Evolutionary conservation across 2,888 invertebrate species (phyloP), one percentile per base, ranked within the genome.

Genomic region (Oscheius sp.): DNA sequence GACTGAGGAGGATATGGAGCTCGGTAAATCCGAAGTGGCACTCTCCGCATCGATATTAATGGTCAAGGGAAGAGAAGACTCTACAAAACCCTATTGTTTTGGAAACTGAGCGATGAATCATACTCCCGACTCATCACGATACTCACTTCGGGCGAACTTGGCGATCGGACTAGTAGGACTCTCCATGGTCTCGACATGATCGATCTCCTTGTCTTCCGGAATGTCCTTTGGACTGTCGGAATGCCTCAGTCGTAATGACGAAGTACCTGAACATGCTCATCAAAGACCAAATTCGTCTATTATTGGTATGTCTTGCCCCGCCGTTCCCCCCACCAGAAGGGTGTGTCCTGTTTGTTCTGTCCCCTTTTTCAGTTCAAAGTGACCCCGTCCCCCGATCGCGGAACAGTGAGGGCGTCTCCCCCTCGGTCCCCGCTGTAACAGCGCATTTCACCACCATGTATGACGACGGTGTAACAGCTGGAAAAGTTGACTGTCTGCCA

Each of bases 1-100:
- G 63, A 76, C 79, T 2, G 83, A 82, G 10, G 80, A 79, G 57
- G 81, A 81, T 29, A 84, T 77, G 10, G 84, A 84, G 9, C 79
- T 79, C 1, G 84, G 81, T 1, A 82, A 75, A 62, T 82, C 82
- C 1, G 82, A 80, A n/a, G 82, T 82, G 1, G 82, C 77, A 77
- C 32, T 76, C 62, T 29, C 55, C 35, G 73, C 33, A 21, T 80
- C 82, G 33, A 77, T 75, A 58, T 79, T 78, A 13, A 81, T 76
- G 1, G 81, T 77, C 33, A 81, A 66, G 1, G 81, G 81, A 9
- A 76, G 37, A 13, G 74, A 62, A 48, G 73, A 70, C 55, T 70
- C 35, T 65, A 33, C 11, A 53, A 53, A 4, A 9, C 11, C 11
- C 11, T 29, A 5, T 21, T 55, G 29, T 51, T 47, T 42, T 42